A percentile compares a stretch with the other conserved stretches of the same genome.
Evolutionary conservation across 2,888 invertebrate species (phyloP).

Genomic region (Theristus sp.): DNA sequence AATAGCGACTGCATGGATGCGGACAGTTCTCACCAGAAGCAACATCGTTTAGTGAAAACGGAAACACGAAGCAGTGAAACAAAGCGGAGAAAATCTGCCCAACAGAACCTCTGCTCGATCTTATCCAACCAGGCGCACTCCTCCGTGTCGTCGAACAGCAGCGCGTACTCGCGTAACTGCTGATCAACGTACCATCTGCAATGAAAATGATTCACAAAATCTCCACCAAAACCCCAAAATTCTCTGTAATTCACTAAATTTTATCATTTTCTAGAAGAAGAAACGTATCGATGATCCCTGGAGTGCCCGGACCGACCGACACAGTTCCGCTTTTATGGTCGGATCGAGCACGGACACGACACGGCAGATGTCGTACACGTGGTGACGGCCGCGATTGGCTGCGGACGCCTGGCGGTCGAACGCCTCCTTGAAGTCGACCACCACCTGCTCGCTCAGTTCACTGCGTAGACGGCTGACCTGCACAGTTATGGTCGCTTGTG

Average conservation of each 20-base stretch:
- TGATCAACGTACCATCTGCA: slow-evolving; percentile 65
- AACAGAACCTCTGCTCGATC: slow-evolving; percentile 60
- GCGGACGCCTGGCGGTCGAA: too few species aligned
- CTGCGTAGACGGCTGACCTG: slow-evolving; percentile 52
- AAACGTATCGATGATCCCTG: too few species aligned
- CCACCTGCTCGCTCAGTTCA: slow-evolving; percentile 66
- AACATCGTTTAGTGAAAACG: not conserved
- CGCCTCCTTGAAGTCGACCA: slow-evolving; percentile 63
- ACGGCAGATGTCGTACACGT: slow-evolving; percentile 48
- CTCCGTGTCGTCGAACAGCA: slow-evolving; percentile 81
- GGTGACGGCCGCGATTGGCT: not conserved
- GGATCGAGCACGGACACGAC: slow-evolving; percentile 70
- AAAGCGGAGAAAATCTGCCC: not conserved
- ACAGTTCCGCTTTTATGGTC: not conserved
- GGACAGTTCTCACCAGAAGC: not conserved
- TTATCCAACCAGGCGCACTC: slow-evolving; percentile 89
- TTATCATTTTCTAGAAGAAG: not conserved
- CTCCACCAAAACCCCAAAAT: too few species aligned
- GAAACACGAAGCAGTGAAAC: slow-evolving; percentile 9
- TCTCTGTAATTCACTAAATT: slow-evolving; percentile 30
- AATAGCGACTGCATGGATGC: not conserved
- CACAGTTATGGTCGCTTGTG: too few species aligned
- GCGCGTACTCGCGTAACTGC: slow-evolving; percentile 75
- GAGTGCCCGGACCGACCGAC: too few species aligned
- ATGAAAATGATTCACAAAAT: too few species aligned